Conservation (phyloP, 2,113 vertebrate genomes). For the Takifugu bimaculatus region DNA sequence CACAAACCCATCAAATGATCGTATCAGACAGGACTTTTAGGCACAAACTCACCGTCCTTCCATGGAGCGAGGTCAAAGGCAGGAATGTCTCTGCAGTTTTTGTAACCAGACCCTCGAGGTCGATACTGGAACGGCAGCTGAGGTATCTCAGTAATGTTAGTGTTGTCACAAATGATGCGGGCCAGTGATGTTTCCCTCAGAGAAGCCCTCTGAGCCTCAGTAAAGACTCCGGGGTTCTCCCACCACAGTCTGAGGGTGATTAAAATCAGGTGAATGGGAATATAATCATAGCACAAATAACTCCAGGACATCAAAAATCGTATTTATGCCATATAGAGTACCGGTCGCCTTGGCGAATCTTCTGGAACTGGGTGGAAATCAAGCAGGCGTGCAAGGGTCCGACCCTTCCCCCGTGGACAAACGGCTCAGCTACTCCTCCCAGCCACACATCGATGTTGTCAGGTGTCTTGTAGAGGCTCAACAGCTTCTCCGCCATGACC, state of each 20-base stretch:
- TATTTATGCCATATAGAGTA: not conserved
- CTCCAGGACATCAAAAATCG: not conserved
- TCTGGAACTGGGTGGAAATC: constrained; percentile 64
- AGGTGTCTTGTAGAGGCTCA: constrained; percentile 60
- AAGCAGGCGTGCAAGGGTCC: constrained; percentile 76
- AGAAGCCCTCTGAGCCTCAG: constrained; percentile 45
- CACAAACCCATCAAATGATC: not conserved
- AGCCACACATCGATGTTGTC: constrained; percentile 74
- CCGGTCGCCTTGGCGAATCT: constrained; percentile 59
- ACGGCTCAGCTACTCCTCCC: constrained; percentile 69
- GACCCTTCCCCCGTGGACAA: constrained; percentile 70
- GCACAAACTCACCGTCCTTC: constrained; percentile 55
- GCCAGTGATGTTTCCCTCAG: constrained; percentile 55
- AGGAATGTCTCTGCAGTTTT: constrained; percentile 45
- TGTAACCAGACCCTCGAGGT: constrained; percentile 37
- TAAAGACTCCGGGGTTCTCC: constrained; percentile 69
- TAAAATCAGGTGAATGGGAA: not conserved
- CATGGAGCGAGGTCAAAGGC: constrained; percentile 67
- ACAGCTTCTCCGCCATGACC: constrained; percentile 38
- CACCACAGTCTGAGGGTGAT: constrained; percentile 72
- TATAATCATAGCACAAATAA: not conserved
- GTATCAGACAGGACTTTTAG: not conserved
- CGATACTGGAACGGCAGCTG: constrained; percentile 52
- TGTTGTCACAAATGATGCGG: constrained; percentile 77
- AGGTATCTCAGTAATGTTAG: constrained; percentile 67